phyloP scores from a whole-genome alignment of 1,140 invertebrate genomes.

The Lycorma delicatula region DNA sequence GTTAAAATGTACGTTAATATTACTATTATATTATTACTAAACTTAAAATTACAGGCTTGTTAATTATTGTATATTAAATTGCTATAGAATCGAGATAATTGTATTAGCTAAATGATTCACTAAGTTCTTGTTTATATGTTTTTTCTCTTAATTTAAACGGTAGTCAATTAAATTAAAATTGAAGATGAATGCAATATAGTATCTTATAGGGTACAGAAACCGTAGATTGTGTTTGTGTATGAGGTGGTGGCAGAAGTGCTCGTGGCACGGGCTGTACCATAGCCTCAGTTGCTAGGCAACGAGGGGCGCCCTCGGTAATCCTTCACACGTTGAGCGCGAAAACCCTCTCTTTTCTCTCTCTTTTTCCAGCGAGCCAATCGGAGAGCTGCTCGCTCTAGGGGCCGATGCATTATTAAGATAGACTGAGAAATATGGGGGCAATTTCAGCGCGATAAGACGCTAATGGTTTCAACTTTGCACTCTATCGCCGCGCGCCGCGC shows the following conservation, averaged over 20 bases:
- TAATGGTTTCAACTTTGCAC: slow-evolving; percentile 22
- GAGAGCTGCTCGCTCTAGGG: neutral
- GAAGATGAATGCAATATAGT: too few relatives aligned
- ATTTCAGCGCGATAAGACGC: slow-evolving; percentile 19
- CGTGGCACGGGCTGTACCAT: neutral
- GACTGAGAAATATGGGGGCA: slow-evolving; percentile 20
- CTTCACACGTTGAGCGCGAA: slow-evolving; percentile 5
- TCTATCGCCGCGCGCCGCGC: slow-evolving; percentile 15
- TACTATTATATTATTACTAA: too few relatives aligned
- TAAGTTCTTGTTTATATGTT: too few relatives aligned
- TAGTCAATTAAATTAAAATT: too few relatives aligned
- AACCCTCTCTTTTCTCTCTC: slow-evolving; percentile 1
- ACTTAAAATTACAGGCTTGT: too few relatives aligned
- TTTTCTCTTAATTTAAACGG: too few relatives aligned
- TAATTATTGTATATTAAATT: too few relatives aligned
- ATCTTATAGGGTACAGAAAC: too few relatives aligned
- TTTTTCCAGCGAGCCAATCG: slow-evolving; percentile 8
- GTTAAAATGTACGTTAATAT: too few relatives aligned
- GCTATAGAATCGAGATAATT: too few relatives aligned
- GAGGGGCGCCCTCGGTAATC: neutral
- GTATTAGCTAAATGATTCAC: too few relatives aligned
- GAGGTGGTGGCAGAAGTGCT: neutral
- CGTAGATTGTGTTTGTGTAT: too few relatives aligned
- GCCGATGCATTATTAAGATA: slow-evolving; percentile 24
- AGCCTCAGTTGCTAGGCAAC: neutral